Evolutionary conservation across 2,797 vertebrate genomes (phyloP), one percentile per base, ranked within the genome.

Genomic region (Anolis apletophallus): DNA sequence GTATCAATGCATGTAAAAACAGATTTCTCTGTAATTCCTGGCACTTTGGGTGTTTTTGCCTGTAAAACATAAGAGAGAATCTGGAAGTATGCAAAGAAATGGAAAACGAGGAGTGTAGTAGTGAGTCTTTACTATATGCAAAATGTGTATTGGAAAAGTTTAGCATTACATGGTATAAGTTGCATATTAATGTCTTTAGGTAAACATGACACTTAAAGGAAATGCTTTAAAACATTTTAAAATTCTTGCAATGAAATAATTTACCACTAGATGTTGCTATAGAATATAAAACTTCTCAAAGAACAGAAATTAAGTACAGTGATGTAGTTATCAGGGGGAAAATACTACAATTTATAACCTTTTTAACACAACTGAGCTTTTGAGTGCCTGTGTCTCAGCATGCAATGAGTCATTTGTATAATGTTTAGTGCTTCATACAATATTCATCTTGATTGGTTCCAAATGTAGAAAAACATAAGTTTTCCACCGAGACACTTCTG

Each of bases 211-310:
- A 77, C 46, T 50, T n/a, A 23, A 52, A 75, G 73, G 40, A 46
- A 73, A 46, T 40, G 19, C 71, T n/a, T 23, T 10, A 73, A 23
- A 73, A 73, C 21, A 10, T 40, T 46, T 73, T 64, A 10, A 23
- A 23, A 23, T 59, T 80, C 59, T 54, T 75, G 32, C 85, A 50
- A 13, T 85, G 82, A 0, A 75, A 34, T 7, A 80, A 40, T 72
- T 72, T 93, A 91, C 95, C 95, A 87, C 95, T 93, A 94, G 95
- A 21, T 93, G 95, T 92, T 94, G 93, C 29, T 88, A n/a, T 36
- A 80, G 69, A 87, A 73, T 67, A 84, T 50, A 79, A 32, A 21
- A 80, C 40, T 67, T 55, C 5, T n/a, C n/a, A 84, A 72, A 61
- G 57, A 34, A 46, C 7, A 73, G 64, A 87, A 64, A 74, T 64